Evolutionary conservation across 2,888 invertebrate species (phyloP).

Genomic region (Phoronis australis): DNA sequence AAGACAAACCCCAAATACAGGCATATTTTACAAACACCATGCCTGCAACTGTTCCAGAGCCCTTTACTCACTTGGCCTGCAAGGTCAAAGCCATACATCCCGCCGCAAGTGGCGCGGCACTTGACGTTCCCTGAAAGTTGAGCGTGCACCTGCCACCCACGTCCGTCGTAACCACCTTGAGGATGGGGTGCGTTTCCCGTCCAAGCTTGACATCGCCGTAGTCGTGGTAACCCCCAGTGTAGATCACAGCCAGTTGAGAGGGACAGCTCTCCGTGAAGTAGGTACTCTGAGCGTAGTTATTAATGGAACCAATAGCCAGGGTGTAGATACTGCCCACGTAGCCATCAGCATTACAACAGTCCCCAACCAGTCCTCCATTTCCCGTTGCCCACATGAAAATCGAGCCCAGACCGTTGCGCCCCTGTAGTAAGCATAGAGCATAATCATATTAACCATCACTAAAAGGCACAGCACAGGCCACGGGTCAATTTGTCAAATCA

Average conservation of each 20-base stretch:
- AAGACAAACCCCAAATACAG: no score
- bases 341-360: constrained; percentile 48
- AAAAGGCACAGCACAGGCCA: no score
- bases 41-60: no score
- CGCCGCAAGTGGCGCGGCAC: constrained; percentile 48
- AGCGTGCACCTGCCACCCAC: constrained; percentile 38
- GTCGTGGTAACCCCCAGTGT: constrained; percentile 29
- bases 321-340: constrained; percentile 44
- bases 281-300: constrained; percentile 28
- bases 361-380: constrained; percentile 41
- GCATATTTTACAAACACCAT: no score
- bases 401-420: constrained; percentile 36
- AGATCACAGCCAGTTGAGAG: constrained; percentile 41
- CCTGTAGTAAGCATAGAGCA: constrained; percentile 18
- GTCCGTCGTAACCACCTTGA: constrained; percentile 48
- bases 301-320: constrained; percentile 41
- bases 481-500: no score
- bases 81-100: constrained; percentile 44
- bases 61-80: constrained; percentile 49
- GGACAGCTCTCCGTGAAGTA: constrained; percentile 47
- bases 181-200: constrained; percentile 16
- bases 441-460: no score
- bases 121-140: constrained; percentile 49
- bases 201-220: constrained; percentile 1
- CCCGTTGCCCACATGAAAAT: constrained; percentile 51